Percentiles rank a stretch among this genome's conserved stretches.
These are phyloP conservation scores for Microcebus ravelobensis DNA, from an alignment of 2,113 vertebrate genomes.

Conservation along the genomic window DNA sequence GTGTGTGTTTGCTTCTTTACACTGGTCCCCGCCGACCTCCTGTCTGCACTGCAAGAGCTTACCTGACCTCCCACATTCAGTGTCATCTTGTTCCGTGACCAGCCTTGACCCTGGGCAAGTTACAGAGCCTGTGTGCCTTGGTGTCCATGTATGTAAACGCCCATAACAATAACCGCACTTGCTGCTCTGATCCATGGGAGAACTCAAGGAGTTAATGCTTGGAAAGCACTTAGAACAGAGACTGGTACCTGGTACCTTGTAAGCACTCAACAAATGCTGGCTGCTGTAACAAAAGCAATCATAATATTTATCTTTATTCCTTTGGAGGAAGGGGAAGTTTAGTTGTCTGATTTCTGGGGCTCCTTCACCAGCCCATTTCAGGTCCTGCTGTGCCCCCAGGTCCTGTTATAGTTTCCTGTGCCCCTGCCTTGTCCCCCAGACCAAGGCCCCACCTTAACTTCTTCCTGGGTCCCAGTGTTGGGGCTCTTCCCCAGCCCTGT, in stretches of 20 bases:
- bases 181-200: neutral
- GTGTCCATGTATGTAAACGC: neutral
- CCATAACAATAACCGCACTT: neutral
- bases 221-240: too few species aligned
- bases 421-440: neutral
- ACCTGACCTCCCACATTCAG: neutral
- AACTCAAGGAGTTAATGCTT: too few species aligned
- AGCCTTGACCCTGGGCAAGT: neutral
- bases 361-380: neutral
- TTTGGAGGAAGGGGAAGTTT: neutral
- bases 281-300: neutral
- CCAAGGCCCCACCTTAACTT: neutral
- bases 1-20: neutral
- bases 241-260: neutral
- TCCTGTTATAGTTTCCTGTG: neutral
- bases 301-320: too few species aligned
- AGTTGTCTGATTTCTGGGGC: too few species aligned
- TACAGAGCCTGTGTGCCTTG: neutral
- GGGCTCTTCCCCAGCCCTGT: too few species aligned
- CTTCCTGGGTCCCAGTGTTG: too few species aligned
- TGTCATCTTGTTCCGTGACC: neutral
- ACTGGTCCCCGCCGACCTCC: neutral
- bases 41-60: neutral
- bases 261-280: neutral
- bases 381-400: neutral